Conservation (phyloP, 1,140 invertebrate species). For the Bombus turneri region DNA sequence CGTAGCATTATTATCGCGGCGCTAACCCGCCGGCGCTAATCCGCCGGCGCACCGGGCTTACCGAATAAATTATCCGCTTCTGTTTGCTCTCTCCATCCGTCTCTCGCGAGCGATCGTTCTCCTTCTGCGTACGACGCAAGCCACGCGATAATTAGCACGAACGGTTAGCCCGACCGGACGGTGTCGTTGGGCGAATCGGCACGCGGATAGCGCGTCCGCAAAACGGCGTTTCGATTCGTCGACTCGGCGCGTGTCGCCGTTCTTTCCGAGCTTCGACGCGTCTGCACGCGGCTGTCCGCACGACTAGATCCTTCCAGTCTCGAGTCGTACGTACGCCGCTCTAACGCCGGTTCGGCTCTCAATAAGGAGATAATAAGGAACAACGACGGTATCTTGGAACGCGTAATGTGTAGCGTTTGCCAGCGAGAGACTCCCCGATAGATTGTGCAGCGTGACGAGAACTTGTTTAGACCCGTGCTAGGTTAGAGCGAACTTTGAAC, state of each 20-base stretch:
- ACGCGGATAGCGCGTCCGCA: not conserved
- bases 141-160: constrained; percentile 3
- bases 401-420: not conserved
- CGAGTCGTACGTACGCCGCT: too few relatives aligned
- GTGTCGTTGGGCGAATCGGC: not conserved
- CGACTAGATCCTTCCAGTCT: too few relatives aligned
- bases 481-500: not conserved
- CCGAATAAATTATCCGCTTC: constrained; percentile 48
- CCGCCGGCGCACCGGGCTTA: not conserved
- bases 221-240: constrained; percentile 9
- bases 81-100: constrained; percentile 8
- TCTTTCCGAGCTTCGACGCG: not conserved
- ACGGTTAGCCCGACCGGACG: constrained; percentile 19
- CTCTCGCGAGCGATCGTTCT: too few relatives aligned
- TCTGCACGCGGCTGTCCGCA: accelerated
- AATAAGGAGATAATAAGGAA: not conserved
- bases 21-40: not conserved
- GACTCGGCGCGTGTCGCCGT: not conserved
- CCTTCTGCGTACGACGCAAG: not conserved
- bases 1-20: constrained; percentile 19
- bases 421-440: not conserved
- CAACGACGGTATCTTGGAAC: not conserved
- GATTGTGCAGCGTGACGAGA: not conserved
- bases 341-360: too few relatives aligned
- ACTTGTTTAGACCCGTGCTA: not conserved